Conservation (phyloP, 1,140 invertebrate genomes). For the Bombus affinis region DNA sequence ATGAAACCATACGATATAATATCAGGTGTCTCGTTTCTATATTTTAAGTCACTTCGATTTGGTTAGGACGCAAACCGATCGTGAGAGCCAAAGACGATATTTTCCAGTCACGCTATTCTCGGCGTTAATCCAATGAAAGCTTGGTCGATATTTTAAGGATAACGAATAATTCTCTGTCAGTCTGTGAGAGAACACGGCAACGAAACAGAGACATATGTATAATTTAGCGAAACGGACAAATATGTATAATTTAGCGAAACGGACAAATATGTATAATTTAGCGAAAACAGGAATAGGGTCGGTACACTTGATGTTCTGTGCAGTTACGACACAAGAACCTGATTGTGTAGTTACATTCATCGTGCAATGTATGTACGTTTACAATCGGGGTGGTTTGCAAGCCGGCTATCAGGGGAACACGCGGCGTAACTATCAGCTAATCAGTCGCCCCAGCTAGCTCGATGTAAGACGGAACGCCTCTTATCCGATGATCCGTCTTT, state of each 20-base stretch:
- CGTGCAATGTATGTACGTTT: not conserved
- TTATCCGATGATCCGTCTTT: constrained; percentile 44
- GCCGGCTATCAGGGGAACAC: constrained; percentile 54
- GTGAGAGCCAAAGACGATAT: too few species aligned
- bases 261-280: not conserved
- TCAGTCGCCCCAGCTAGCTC: constrained; percentile 35
- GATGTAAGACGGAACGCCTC: constrained; percentile 43
- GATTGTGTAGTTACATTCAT: constrained; percentile 42
- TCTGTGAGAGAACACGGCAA: too few species aligned
- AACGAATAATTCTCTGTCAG: too few species aligned
- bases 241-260: too few species aligned
- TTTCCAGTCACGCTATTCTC: too few species aligned
- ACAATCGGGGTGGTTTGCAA: constrained; percentile 43
- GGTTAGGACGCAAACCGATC: too few species aligned
- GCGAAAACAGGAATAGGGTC: constrained; percentile 34
- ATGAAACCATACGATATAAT: too few species aligned
- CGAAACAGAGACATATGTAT: too few species aligned
- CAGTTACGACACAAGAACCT: constrained; percentile 20
- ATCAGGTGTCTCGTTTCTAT: too few species aligned
- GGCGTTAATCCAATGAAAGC: too few species aligned
- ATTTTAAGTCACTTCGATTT: too few species aligned
- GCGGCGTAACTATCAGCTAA: constrained; percentile 48
- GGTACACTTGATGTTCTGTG: not conserved
- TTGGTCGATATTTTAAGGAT: too few species aligned
- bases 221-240: not conserved